A percentile compares a stretch with the other conserved stretches of the same genome.
phyloP scores from a whole-genome alignment of 2,113 vertebrate genomes.

The Esox niger region DNA sequence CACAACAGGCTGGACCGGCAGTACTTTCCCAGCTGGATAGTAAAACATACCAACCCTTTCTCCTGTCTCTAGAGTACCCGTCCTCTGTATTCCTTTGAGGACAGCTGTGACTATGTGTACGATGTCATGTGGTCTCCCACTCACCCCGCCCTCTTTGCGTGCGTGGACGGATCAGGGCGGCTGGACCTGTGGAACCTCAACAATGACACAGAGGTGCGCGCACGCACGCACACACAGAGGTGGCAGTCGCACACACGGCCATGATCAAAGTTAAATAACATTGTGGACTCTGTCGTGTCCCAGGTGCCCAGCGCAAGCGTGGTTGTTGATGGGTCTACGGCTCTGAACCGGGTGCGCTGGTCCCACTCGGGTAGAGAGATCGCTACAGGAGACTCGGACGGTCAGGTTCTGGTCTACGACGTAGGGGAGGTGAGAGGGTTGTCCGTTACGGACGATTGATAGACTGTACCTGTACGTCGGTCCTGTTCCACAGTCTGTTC shows the following conservation, averaged over 20 bases:
- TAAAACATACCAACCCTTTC: not conserved
- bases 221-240: not conserved
- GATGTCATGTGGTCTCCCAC: slow-evolving; percentile 98
- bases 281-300: slow-evolving; percentile 16
- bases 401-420: slow-evolving; percentile 92
- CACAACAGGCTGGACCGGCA: too few species aligned
- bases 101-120: slow-evolving; percentile 95
- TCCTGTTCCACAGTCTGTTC: not conserved
- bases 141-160: slow-evolving; percentile 94
- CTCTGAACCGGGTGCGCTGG: slow-evolving; percentile 95
- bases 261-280: not conserved
- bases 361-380: slow-evolving; percentile 93
- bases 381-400: slow-evolving; percentile 96
- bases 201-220: slow-evolving; percentile 90
- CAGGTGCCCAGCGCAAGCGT: slow-evolving; percentile 95
- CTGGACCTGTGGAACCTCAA: slow-evolving; percentile 98
- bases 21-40: too few species aligned
- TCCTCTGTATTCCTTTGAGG: slow-evolving; percentile 95
- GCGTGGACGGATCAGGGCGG: slow-evolving; percentile 91
- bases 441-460: not conserved
- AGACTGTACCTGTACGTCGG: too few species aligned
- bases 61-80: slow-evolving; percentile 82
- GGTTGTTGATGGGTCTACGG: slow-evolving; percentile 88
- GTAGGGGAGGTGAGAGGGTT: slow-evolving; percentile 88
- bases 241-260: not conserved